Evolutionary conservation across 2,888 invertebrate genomes (phyloP), one percentile per base, ranked within the genome.

Genomic region (Pemphredon lugubris): DNA sequence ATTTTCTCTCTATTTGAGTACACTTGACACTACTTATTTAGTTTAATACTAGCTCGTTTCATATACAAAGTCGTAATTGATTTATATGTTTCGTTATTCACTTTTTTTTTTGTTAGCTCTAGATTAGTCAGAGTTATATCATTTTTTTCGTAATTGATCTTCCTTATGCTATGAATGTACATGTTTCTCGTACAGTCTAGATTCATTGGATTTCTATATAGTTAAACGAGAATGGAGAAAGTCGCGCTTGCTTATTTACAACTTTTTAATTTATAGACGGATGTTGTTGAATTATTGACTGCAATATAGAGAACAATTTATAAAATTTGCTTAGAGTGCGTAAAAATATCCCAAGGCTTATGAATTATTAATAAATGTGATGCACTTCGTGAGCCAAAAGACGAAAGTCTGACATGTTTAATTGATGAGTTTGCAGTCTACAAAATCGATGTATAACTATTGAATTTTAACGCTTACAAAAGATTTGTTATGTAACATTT

Each of bases 211-310:
- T 40, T 9, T 48, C 13, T 47, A 13, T 16, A 37, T 47, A 40
- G 30, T 23, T 53, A 18, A 63, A 63, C n/a, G 39, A 4, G 26
- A 63, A 13, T 67, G 34, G 18, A 45, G 14, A 44, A 14, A 44
- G 9, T 23, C 21, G 20, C n/a, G 39, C 32, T 50, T 68, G 39
- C 32, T 50, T 68, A 69, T 69, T 45, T 69, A 58, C 23, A 51
- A 34, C 45, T 68, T 47, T 47, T 9, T 23, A 50, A 7, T 57
- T 21, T 57, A 57, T 32, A 21, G 14, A 50, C 23, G 4, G 20
- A 53, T 44, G 11, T 42, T 42, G 18, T 44, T 44, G 40, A 63
- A 48, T 34, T 48, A 48, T 34, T 34, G 20, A 47, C 20, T 42
- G 34, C 39, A 54, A 26, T n/a, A 6, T 23, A 34, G 3, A 32